Conservation (phyloP, 2,797 vertebrate genomes). For the Dermochelys coriacea region DNA sequence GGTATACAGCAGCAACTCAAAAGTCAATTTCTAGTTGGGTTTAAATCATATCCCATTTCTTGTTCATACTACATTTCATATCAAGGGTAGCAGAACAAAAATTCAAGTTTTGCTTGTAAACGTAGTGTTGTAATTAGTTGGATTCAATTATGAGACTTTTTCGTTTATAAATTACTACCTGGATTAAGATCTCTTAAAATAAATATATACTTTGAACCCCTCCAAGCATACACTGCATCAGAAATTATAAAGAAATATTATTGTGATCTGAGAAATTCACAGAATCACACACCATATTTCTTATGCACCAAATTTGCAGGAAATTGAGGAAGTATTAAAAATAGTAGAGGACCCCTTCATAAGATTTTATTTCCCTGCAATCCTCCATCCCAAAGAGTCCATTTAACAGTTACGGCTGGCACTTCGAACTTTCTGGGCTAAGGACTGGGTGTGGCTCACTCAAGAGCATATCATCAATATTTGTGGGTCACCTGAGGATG, state of each 20-base stretch:
- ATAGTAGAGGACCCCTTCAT: neutral
- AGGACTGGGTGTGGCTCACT: neutral
- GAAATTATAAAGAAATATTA: neutral
- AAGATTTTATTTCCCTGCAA: neutral
- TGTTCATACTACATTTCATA: neutral
- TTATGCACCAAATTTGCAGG: neutral
- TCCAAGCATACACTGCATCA: neutral
- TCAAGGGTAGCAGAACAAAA: neutral
- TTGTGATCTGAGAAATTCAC: neutral
- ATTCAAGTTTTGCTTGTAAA: neutral
- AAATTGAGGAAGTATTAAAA: neutral
- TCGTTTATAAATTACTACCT: neutral
- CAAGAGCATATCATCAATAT: accelerated
- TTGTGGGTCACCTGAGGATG: neutral
- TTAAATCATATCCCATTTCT: neutral
- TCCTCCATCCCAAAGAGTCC: neutral
- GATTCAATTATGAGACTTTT: neutral
- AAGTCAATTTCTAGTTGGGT: neutral
- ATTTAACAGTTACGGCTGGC: neutral
- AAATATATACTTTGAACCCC: neutral
- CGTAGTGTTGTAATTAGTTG: neutral
- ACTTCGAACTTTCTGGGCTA: neutral
- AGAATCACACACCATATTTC: neutral
- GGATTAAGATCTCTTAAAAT: neutral
- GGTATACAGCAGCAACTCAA: neutral